A percentile compares a stretch with the other conserved stretches of the same genome.
Evolutionary conservation across 2,888 invertebrate species (phyloP).

Genomic region (Callimorpha dominula): DNA sequence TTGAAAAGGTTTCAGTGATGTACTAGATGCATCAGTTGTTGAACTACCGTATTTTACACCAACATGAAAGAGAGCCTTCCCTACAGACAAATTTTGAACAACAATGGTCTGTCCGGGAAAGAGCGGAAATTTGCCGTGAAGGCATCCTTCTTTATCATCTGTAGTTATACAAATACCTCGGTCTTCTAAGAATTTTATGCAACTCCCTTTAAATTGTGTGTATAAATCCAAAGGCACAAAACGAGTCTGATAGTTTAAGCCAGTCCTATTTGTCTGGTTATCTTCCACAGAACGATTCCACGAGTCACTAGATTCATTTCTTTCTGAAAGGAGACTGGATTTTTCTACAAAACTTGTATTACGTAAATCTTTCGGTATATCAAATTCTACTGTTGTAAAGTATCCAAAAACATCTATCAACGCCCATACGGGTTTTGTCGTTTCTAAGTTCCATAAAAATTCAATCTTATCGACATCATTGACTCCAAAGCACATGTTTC

Average conservation of each 20-base stretch:
- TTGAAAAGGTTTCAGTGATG: not conserved
- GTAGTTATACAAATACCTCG: not conserved
- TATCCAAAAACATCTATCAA: constrained; percentile 6
- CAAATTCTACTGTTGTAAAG: not conserved
- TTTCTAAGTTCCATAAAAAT: not conserved
- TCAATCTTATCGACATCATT: not conserved
- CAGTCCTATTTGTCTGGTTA: not conserved
- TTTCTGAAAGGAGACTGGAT: not conserved
- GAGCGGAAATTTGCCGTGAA: not conserved
- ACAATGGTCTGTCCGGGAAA: not conserved
- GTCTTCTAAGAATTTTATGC: not conserved
- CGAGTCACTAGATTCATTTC: not conserved
- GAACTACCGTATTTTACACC: not conserved
- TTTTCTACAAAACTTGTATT: not conserved
- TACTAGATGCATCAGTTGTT: not conserved
- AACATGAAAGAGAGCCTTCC: not conserved
- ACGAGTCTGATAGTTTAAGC: not conserved
- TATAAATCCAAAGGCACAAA: not conserved
- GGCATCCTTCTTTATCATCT: not conserved
- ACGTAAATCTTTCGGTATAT: not conserved
- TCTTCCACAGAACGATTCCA: not conserved
- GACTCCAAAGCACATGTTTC: not conserved
- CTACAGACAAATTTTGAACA: not conserved
- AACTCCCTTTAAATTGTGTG: not conserved
- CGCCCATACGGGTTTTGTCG: not conserved